A percentile compares a stretch with the other conserved stretches of the same genome.
phyloP scores from a whole-genome alignment of 2,113 vertebrate species.

The Cyanoramphus novaezelandiae region DNA sequence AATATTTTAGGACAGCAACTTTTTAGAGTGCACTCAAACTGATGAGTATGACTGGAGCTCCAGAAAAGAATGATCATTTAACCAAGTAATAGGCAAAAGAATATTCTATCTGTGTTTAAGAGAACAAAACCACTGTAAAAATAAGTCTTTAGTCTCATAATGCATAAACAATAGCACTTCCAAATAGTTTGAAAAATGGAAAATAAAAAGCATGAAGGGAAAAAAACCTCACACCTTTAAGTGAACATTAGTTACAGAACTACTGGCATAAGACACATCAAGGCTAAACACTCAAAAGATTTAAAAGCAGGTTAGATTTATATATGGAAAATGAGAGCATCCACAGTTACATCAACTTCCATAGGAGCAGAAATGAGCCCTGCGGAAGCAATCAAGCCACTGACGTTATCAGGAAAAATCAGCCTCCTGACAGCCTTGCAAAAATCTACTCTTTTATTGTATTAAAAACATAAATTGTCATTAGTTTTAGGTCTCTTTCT shows the following conservation, averaged over 20 bases:
- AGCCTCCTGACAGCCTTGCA: not conserved
- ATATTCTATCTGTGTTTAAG: not conserved
- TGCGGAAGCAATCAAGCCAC: not conserved
- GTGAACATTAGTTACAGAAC: not conserved
- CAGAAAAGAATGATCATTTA: not conserved
- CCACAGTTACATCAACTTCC: not conserved
- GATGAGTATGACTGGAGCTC: not conserved
- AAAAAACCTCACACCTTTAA: not conserved
- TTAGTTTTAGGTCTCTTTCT: not conserved
- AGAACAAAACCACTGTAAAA: not conserved
- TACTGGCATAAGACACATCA: not conserved
- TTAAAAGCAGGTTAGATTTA: not conserved
- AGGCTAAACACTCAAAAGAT: not conserved
- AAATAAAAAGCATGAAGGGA: not conserved
- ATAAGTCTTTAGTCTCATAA: not conserved
- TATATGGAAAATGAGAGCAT: not conserved
- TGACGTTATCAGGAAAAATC: not conserved
- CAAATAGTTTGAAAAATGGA: not conserved
- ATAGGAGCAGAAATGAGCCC: not conserved
- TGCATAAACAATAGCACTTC: not conserved
- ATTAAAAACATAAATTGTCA: slow-evolving; percentile 17
- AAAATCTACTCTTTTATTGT: not conserved
- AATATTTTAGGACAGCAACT: not conserved
- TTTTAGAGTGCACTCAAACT: not conserved
- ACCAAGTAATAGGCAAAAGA: not conserved